These are phyloP conservation scores for Drosophila tripunctata DNA, from an alignment of 2,888 invertebrate genomes.

Conservation along the genomic window DNA sequence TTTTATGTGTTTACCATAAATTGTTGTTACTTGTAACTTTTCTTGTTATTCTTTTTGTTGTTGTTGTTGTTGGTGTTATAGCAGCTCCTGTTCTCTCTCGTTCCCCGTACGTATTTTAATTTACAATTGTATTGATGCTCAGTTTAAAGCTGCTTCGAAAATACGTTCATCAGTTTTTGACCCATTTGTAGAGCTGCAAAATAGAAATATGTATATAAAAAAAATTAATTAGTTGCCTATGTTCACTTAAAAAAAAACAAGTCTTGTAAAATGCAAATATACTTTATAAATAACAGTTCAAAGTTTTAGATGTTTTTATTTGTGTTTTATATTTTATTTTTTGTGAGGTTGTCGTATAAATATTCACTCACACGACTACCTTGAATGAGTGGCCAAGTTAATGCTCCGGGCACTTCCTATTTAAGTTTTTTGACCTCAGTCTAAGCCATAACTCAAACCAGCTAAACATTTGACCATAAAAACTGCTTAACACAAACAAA, in stretches of 20 bases:
- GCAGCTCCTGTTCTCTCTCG: constrained; percentile 1
- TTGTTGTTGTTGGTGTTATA: constrained; percentile 28
- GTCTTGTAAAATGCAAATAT: too few species aligned
- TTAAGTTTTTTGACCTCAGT: constrained; percentile 68
- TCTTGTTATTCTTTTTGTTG: constrained; percentile 22
- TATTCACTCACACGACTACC: too few species aligned
- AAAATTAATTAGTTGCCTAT: constrained; percentile 12
- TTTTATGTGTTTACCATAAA: constrained; percentile 35
- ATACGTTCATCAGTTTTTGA: constrained; percentile 13
- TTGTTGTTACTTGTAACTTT: constrained; percentile 34
- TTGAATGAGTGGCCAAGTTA: constrained; percentile 44
- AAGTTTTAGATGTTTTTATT: not conserved
- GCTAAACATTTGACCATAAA: constrained; percentile 25
- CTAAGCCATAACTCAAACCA: constrained; percentile 32
- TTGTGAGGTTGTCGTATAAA: too few species aligned
- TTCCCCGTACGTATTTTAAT: constrained; percentile 6
- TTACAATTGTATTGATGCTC: constrained; percentile 6
- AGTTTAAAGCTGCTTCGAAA: constrained; percentile 23
- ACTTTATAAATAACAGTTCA: not conserved
- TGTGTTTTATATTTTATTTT: not conserved
- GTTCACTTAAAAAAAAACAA: too few species aligned
- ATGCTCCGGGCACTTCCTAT: constrained; percentile 56
- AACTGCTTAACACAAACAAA: too few species aligned
- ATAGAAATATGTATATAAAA: not conserved
- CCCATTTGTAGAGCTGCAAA: constrained; percentile 33